Evolutionary conservation across 2,888 invertebrate genomes (phyloP), one percentile per base, ranked within the genome.

Genomic region (Megalurothrips usitatus): DNA sequence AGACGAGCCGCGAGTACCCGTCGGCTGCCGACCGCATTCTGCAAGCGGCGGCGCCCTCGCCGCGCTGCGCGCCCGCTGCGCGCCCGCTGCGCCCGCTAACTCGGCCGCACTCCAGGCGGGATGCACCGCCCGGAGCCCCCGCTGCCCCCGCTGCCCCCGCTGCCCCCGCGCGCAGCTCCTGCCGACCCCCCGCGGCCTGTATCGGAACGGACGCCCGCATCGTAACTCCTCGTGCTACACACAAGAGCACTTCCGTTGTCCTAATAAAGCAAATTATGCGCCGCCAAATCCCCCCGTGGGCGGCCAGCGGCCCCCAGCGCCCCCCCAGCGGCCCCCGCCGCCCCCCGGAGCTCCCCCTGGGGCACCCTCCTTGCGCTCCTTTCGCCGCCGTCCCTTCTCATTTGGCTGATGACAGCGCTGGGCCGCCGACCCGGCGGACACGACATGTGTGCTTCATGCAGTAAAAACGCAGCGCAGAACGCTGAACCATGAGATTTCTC

Each of bases 221-320:
- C 12, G 68, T 75, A 75, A 75, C 68, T 75, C 23, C 68, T 75
- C 68, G 68, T 75, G 68, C 68, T 26, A 75, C 68, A 75, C 68
- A 23, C 68, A 75, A 75, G 23, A 75, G 68, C 68, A 26, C 68
- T 75, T 75, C 68, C 68, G 68, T 75, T 26, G 23, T 23, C 68
- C 23, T 75, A 75, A 75, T 75, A 75, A 75, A 75, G 68, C 68
- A 75, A 75, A 75, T 75, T 75, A 75, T 75, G 68, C 68, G 68
- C 68, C 12, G 6, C 19, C 6, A 75, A 75, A 75, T 26, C 68
- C 23, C 63, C 23, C 2, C n/a, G n/a, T n/a, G n/a, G n/a, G n/a
- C n/a, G n/a, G n/a, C n/a, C n/a, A n/a, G 58, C 58, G 19, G 52
- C 4, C 52, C 52, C 52, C 52, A 1, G 14, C 52, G 34, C 3